Evolutionary conservation across 2,113 vertebrate genomes (phyloP), one percentile per base, ranked within the genome.

Genomic region (Dipodomys stephensi): DNA sequence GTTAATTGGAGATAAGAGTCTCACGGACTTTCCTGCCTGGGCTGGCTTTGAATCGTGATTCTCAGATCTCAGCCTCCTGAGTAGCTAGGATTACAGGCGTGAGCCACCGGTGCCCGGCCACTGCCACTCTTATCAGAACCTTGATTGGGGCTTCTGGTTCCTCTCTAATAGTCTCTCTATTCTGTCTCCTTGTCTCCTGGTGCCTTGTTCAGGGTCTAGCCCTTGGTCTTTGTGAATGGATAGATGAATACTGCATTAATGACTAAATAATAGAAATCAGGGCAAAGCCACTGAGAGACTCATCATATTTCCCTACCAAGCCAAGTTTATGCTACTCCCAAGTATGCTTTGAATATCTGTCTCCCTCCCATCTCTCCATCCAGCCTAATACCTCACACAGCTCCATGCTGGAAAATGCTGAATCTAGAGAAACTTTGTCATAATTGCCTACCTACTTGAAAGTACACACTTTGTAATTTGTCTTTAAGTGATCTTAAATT

Each of bases 401-500:
- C 64, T 62, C 20, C 1, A 49, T 30, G 65, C 49, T 39, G 23
- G 44, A 27, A 92, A 94, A 91, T 64, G 91, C 93, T 90, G 84
- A 85, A 80, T 49, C 69, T 53, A n/a, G 89, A 91, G 94, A 95
- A 97, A 96, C 94, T 94, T 94, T 82, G 84, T 88, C 69, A 81
- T 96, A 95, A 97, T 96, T 94, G 88, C 87, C 65, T 67, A 77
- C 89, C 87, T 91, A 69, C 90, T 95, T 92, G 87, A 94, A 95
- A 96, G 95, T 95, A 95, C 87, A 95, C 95, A 94, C 96, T 96
- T 96, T 0, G 74, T 92, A 96, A 97, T 97, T 97, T 96, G 91
- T 44, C 90, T 96, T 95, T 94, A 96, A 97, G 97, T 96, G 97
- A 94, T 97, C 96, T 97, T 96, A 97, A 97, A 92, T 97, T 96